Conservation (phyloP, 2,797 vertebrate species). For the Lepus oiostolus region DNA sequence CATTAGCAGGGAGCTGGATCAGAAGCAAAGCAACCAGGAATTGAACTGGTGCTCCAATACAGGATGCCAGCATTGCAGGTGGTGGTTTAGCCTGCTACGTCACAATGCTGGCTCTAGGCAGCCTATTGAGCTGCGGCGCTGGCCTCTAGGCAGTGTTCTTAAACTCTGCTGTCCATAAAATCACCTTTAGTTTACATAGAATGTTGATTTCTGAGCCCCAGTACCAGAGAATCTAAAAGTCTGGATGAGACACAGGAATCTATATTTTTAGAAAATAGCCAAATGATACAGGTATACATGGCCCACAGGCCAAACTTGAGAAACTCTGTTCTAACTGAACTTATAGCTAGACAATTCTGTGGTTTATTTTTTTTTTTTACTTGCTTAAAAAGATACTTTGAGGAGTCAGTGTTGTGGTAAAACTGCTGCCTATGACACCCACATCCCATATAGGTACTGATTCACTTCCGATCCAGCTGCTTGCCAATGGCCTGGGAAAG, state of each 20-base stretch:
- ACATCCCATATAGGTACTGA: no score
- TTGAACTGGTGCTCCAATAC: no score
- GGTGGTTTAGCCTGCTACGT: no score
- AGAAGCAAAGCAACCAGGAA: no score
- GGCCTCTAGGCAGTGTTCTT: not conserved
- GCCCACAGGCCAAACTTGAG: not conserved
- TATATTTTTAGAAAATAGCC: conserved; percentile 48
- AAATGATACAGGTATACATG: not conserved
- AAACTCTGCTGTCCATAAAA: not conserved
- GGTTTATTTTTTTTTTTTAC: not conserved
- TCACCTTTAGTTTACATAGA: not conserved
- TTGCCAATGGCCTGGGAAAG: no score
- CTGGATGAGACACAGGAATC: not conserved
- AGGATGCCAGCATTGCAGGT: no score
- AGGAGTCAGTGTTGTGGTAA: no score
- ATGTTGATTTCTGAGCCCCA: conserved; percentile 10
- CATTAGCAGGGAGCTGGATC: no score
- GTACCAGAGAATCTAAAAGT: conserved; percentile 9
- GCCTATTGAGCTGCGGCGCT: no score
- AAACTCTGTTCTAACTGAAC: conserved; percentile 44
- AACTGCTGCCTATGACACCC: no score
- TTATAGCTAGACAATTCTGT: conserved; percentile 19
- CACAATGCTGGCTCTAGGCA: not conserved
- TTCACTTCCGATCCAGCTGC: no score
- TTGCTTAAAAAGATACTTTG: conserved; percentile 38